Conservation (phyloP, 2,797 vertebrate genomes). For the Todus mexicanus region DNA sequence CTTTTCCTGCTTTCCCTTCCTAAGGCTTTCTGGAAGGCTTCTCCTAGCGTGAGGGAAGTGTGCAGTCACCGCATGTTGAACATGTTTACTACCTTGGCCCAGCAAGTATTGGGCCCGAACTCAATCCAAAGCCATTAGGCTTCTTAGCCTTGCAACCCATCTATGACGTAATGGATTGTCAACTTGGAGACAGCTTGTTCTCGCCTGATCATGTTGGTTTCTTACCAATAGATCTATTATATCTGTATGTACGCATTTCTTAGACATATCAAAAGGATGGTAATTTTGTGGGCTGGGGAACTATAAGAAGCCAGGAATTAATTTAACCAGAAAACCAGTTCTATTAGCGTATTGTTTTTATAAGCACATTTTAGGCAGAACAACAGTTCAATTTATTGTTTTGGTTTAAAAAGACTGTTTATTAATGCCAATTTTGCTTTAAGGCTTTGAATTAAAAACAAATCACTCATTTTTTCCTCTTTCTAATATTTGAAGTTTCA, state of each 20-base stretch:
- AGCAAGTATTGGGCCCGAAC: background rate
- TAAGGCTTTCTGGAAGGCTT: background rate
- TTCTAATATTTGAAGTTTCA: constrained; percentile 39
- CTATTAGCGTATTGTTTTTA: constrained; percentile 44
- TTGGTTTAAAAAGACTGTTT: constrained; percentile 42
- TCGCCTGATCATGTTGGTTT: background rate
- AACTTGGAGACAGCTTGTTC: background rate
- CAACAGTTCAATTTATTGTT: constrained; percentile 47
- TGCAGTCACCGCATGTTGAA: background rate
- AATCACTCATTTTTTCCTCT: constrained; percentile 52
- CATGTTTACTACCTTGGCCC: background rate
- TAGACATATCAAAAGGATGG: constrained; percentile 37
- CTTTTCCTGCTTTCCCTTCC: background rate
- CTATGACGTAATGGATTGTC: background rate
- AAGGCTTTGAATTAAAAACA: constrained; percentile 54
- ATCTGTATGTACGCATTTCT: background rate
- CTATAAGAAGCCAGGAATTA: constrained; percentile 25
- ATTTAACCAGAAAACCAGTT: constrained; percentile 48
- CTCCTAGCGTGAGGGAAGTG: background rate
- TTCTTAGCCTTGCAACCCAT: background rate
- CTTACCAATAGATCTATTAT: background rate
- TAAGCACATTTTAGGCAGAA: constrained; percentile 36
- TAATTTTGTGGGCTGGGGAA: constrained; percentile 37
- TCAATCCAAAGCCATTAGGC: background rate
- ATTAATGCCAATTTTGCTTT: constrained; percentile 58